A percentile compares a stretch with the other conserved stretches of the same genome.
Conservation (phyloP, 2,797 vertebrate genomes). For the Rhynchonycteris naso region DNA sequence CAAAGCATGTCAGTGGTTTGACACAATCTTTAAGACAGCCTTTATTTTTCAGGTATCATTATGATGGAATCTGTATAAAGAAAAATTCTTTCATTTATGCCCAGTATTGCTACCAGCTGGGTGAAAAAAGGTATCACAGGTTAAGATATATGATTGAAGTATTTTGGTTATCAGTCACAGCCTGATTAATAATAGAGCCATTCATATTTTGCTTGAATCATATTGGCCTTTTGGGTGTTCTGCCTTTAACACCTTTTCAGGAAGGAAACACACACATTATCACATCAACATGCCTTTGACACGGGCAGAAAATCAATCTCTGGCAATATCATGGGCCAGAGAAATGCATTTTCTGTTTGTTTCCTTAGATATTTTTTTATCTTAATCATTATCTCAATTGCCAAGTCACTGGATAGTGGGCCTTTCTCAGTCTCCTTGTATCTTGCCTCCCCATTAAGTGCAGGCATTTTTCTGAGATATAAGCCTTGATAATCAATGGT, state of each 20-base stretch:
- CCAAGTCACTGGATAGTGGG: background rate
- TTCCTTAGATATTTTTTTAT: background rate
- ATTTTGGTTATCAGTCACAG: background rate
- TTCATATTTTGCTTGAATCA: background rate
- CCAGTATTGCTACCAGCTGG: constrained; percentile 81
- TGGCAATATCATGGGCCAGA: background rate
- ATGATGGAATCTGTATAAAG: constrained; percentile 84
- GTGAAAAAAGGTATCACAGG: constrained; percentile 77
- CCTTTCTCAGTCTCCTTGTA: background rate
- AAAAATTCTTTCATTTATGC: constrained; percentile 81
- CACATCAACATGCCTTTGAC: background rate
- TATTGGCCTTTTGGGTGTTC: background rate
- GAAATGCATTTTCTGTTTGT: background rate
- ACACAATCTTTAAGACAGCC: background rate
- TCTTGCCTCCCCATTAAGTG: background rate
- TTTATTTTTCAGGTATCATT: constrained; percentile 81
- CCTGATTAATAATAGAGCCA: background rate
- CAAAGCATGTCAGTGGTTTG: background rate
- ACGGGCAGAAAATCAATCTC: background rate
- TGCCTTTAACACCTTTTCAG: background rate
- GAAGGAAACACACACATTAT: background rate
- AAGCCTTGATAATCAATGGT: accelerated
- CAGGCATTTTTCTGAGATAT: background rate
- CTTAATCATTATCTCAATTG: background rate
- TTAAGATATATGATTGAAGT: constrained; percentile 60